Percentiles rank a stretch among this genome's conserved stretches.
Conservation (phyloP, 1,140 invertebrate genomes). For the Littorina saxatilis region DNA sequence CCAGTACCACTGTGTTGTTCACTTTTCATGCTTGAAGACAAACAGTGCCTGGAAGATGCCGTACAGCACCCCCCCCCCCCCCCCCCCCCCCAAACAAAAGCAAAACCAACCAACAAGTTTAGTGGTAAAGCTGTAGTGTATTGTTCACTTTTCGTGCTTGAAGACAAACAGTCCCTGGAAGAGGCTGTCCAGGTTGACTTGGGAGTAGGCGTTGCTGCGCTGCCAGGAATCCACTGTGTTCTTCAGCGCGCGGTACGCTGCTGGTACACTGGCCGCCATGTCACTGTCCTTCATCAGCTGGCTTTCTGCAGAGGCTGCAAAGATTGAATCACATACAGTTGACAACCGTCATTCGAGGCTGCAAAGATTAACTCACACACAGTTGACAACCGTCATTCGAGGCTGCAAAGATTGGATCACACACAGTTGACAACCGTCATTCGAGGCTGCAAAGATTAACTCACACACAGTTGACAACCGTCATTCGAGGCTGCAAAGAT, state of each 20-base stretch:
- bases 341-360: too few relatives aligned
- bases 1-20: too few relatives aligned
- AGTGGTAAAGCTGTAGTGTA: not conserved
- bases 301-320: slow-evolving; percentile 11
- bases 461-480: too few relatives aligned
- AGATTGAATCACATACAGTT: not conserved
- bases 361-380: too few relatives aligned
- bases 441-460: too few relatives aligned
- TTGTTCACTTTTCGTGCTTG: slow-evolving; percentile 46
- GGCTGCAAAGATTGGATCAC: too few relatives aligned
- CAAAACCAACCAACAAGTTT: not conserved
- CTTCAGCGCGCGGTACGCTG: slow-evolving; percentile 79
- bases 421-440: too few relatives aligned
- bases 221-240: slow-evolving; percentile 80
- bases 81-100: too few relatives aligned
- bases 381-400: too few relatives aligned
- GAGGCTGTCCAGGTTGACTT: slow-evolving; percentile 80
- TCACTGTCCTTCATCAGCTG: slow-evolving; percentile 22
- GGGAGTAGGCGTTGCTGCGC: slow-evolving; percentile 81
- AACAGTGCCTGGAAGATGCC: slow-evolving; percentile 77
- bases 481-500: too few relatives aligned
- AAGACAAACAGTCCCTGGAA: slow-evolving; percentile 75
- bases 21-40: slow-evolving; percentile 49
- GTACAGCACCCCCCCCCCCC: slow-evolving; percentile 75
- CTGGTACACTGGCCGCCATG: slow-evolving; percentile 36